Percentiles rank a stretch among this genome's conserved stretches.
Conservation (phyloP, 2,888 invertebrate species). For the Leucania comma region DNA sequence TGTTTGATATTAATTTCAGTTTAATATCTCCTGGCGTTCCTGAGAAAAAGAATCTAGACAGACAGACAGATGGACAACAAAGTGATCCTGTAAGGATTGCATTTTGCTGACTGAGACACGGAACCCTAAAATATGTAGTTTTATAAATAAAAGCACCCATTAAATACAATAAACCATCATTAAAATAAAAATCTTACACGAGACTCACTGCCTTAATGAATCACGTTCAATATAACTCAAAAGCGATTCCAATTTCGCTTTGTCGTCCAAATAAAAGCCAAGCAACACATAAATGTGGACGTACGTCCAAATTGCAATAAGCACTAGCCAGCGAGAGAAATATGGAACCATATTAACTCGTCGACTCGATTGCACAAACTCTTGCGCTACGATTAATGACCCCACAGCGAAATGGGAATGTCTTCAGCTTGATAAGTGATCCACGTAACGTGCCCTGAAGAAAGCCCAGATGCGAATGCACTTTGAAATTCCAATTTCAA, state of each 20-base stretch:
- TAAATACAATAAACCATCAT: no score
- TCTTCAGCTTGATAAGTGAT: constrained; percentile 65
- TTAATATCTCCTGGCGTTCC: no score
- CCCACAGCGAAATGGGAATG: constrained; percentile 59
- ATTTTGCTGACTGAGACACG: no score
- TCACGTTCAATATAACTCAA: constrained; percentile 28
- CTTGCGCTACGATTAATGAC: constrained; percentile 63
- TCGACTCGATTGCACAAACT: constrained; percentile 59
- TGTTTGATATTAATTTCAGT: no score
- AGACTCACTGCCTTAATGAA: constrained; percentile 1
- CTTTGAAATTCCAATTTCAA: constrained; percentile 50
- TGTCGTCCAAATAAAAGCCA: constrained; percentile 42
- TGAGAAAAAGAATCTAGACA: no score
- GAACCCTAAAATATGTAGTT: no score
- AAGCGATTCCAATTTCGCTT: constrained; percentile 32
- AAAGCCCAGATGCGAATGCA: constrained; percentile 58
- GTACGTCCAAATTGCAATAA: constrained; percentile 54
- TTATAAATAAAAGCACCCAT: no score
- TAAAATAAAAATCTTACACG: no score
- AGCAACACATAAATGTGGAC: constrained; percentile 46
- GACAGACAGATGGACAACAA: no score
- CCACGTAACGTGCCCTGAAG: constrained; percentile 51
- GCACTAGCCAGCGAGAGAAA: constrained; percentile 47
- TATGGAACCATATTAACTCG: constrained; percentile 64
- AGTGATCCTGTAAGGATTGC: no score